These are phyloP conservation scores for Adineta ricciae DNA, from an alignment of 2,888 invertebrate species.

Conservation along the genomic window DNA sequence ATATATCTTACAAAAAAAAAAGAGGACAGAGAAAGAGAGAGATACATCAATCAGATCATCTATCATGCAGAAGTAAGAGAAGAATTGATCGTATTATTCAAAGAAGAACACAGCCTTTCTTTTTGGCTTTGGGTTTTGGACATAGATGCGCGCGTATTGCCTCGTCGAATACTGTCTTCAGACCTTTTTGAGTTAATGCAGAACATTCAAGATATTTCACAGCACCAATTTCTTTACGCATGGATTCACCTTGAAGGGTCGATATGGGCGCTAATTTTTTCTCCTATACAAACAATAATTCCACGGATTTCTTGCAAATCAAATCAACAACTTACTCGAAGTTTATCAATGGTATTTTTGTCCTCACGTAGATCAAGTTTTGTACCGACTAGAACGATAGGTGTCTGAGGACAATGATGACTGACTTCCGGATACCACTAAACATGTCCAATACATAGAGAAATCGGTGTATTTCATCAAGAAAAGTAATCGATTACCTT, in stretches of 20 bases:
- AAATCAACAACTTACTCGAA: neutral
- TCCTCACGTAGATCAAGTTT: slow-evolving; percentile 31
- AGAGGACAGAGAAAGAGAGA: too few species aligned
- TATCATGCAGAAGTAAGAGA: neutral
- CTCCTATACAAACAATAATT: neutral
- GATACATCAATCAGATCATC: neutral
- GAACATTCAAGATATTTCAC: slow-evolving; percentile 96
- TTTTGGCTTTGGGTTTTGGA: slow-evolving; percentile 71
- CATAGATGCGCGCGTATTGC: slow-evolving; percentile 87
- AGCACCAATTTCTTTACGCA: slow-evolving; percentile 55
- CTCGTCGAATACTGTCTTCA: slow-evolving; percentile 98
- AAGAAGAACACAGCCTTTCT: slow-evolving; percentile 58
- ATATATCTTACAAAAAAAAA: neutral
- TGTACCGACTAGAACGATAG: slow-evolving; percentile 31
- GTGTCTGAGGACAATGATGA: slow-evolving; percentile 32
- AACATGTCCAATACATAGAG: neutral
- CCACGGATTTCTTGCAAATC: too few species aligned
- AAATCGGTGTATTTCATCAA: neutral
- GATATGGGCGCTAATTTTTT: slow-evolving; percentile 8
- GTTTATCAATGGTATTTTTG: slow-evolving; percentile 25
- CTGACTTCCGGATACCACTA: slow-evolving; percentile 30
- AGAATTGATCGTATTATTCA: neutral
- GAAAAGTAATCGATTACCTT: slow-evolving; percentile 58
- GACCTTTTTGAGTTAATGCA: slow-evolving; percentile 88
- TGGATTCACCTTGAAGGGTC: neutral